These are phyloP conservation scores for Rotaria sp. DNA, from an alignment of 2,888 invertebrate species.

Conservation along the genomic window DNA sequence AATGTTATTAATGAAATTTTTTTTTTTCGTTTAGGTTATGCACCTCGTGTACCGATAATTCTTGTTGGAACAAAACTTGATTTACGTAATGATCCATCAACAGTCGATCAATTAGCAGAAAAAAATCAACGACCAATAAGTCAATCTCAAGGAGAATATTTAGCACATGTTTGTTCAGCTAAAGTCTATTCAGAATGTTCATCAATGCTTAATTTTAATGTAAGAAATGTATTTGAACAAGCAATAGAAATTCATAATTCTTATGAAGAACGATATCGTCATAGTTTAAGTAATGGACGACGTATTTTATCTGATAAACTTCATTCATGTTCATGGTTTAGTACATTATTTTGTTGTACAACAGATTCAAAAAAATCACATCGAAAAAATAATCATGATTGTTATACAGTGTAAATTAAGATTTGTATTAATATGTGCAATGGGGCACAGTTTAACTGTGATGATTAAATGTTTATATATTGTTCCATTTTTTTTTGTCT, in stretches of 20 bases:
- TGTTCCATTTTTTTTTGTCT: background rate
- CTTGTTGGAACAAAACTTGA: constrained; percentile 37
- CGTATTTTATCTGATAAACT: background rate
- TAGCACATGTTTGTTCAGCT: constrained; percentile 22
- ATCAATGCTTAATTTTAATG: constrained; percentile 31
- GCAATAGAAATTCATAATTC: constrained; percentile 20
- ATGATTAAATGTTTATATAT: background rate
- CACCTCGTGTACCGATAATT: constrained; percentile 4
- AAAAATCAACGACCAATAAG: constrained; percentile 13
- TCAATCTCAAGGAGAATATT: constrained; percentile 28
- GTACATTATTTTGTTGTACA: background rate
- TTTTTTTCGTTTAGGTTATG: background rate
- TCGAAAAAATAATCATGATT: background rate
- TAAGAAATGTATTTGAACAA: constrained; percentile 32
- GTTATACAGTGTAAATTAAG: background rate
- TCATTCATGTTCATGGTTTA: background rate
- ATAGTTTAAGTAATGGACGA: background rate
- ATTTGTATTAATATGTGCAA: background rate
- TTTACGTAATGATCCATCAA: constrained; percentile 25
- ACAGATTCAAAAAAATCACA: background rate
- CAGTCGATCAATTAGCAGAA: constrained; percentile 14
- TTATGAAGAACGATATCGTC: background rate
- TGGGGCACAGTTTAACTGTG: background rate
- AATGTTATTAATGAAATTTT: no score
- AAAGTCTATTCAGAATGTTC: constrained; percentile 31